Conservation (phyloP, 2,888 invertebrate species). For the Thecocarcelia acutangulata region DNA sequence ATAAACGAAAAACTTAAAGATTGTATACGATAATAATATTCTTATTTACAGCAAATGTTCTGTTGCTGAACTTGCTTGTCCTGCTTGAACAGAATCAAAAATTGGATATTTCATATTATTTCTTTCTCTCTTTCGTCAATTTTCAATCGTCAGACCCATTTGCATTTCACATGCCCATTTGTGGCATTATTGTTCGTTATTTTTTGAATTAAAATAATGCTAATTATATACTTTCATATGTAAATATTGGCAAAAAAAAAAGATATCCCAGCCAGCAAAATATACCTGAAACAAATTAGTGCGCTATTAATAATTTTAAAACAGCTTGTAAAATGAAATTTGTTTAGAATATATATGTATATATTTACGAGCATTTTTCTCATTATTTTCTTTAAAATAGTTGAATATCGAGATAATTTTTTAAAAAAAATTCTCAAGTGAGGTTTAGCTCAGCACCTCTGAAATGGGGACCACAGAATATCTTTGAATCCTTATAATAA, state of each 20-base stretch:
- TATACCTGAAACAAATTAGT: background rate
- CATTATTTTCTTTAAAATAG: too few relatives aligned
- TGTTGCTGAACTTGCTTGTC: background rate
- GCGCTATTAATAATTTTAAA: too few relatives aligned
- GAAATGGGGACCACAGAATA: too few relatives aligned
- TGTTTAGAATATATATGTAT: too few relatives aligned
- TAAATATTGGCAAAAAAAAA: background rate
- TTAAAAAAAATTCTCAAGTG: too few relatives aligned
- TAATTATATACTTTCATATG: slow-evolving; percentile 1
- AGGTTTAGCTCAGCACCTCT: too few relatives aligned
- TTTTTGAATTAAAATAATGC: background rate
- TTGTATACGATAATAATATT: background rate
- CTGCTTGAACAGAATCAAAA: background rate
- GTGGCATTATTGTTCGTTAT: background rate
- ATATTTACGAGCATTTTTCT: too few relatives aligned
- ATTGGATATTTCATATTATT: background rate
- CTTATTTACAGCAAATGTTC: background rate
- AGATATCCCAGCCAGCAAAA: slow-evolving; percentile 14
- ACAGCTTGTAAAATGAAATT: too few relatives aligned
- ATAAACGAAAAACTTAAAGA: too few relatives aligned
- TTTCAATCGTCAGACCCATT: background rate
- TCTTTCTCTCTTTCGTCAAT: background rate
- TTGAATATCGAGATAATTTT: too few relatives aligned
- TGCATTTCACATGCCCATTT: background rate
- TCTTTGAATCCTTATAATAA: too few relatives aligned